Evolutionary conservation across 1,140 invertebrate species (phyloP), one percentile per base, ranked within the genome.

Genomic region (Lutraria rhynchaena): DNA sequence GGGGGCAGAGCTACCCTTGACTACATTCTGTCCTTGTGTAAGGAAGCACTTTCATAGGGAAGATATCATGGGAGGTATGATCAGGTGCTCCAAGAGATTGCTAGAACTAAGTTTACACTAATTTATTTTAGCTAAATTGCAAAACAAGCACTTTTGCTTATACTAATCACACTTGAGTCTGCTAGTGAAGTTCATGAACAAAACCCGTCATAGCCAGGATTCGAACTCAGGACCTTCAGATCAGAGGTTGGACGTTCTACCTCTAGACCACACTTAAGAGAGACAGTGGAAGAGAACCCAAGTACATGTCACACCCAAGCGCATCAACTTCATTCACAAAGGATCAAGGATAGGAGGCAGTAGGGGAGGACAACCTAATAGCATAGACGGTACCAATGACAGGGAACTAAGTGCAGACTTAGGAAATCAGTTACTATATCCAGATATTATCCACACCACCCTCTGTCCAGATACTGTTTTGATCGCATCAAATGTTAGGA

Each of bases 81-180:
- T 33, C 69, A 73, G 49, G 69, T 73, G 33, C 49, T 73, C n/a
- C 19, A 37, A 17, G 51, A 55, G 49, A 31, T 55, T 55, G 69
- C 27, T n/a, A n/a, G n/a, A n/a, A n/a, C n/a, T n/a, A n/a, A n/a
- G n/a, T n/a, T n/a, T n/a, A n/a, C n/a, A n/a, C n/a, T n/a, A n/a
- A n/a, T n/a, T n/a, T n/a, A n/a, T n/a, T n/a, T n/a, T n/a, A n/a
- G n/a, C n/a, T 1, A 44, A 70, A 24, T 46, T 24, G 9, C 37
- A 46, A 7, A 44, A 70, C 13, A 70, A 24, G 24, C 35, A 70
- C 11, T n/a, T n/a, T n/a, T n/a, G n/a, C n/a, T n/a, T n/a, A n/a
- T n/a, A n/a, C n/a, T n/a, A n/a, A n/a, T n/a, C n/a, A n/a, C n/a
- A n/a, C n/a, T n/a, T n/a, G n/a, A n/a, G n/a, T n/a, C n/a, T n/a